phyloP scores from a whole-genome alignment of 2,888 invertebrate species.

The Anoplius nigerrimus region DNA sequence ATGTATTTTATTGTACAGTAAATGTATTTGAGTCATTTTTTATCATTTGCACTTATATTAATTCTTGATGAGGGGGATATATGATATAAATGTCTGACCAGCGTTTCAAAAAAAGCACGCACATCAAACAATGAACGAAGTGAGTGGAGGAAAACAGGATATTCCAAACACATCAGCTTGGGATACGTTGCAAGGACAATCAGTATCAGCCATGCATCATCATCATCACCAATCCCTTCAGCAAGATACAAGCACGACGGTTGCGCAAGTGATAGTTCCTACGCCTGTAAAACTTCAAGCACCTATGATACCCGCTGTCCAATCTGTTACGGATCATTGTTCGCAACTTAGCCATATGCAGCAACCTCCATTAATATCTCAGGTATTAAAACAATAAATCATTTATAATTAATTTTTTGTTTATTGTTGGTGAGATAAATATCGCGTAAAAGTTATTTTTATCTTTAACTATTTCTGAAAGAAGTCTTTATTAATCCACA shows the following conservation, averaged over 20 bases:
- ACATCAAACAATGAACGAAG: constrained; percentile 72
- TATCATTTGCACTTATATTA: too few species aligned
- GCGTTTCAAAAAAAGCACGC: constrained; percentile 1
- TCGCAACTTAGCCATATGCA: constrained; percentile 70
- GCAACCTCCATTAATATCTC: constrained; percentile 65
- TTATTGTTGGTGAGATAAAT: too few species aligned
- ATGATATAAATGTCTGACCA: background rate
- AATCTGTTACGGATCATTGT: constrained; percentile 65
- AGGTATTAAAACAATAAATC: constrained; percentile 47
- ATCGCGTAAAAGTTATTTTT: background rate
- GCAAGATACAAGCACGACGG: constrained; percentile 63
- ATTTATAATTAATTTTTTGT: too few species aligned
- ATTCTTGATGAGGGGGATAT: too few species aligned
- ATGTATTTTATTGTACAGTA: too few species aligned
- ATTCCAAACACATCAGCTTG: constrained; percentile 73
- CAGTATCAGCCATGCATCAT: constrained; percentile 53
- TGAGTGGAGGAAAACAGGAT: constrained; percentile 74
- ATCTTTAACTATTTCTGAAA: too few species aligned
- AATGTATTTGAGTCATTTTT: too few species aligned
- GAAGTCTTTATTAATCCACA: background rate
- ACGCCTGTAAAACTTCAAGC: constrained; percentile 74
- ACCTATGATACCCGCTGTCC: constrained; percentile 64
- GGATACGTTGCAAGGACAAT: constrained; percentile 71
- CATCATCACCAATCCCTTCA: constrained; percentile 67
- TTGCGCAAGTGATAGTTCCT: constrained; percentile 73